phyloP scores from a whole-genome alignment of 2,888 invertebrate species.

The Aproaerema taeniolella region DNA sequence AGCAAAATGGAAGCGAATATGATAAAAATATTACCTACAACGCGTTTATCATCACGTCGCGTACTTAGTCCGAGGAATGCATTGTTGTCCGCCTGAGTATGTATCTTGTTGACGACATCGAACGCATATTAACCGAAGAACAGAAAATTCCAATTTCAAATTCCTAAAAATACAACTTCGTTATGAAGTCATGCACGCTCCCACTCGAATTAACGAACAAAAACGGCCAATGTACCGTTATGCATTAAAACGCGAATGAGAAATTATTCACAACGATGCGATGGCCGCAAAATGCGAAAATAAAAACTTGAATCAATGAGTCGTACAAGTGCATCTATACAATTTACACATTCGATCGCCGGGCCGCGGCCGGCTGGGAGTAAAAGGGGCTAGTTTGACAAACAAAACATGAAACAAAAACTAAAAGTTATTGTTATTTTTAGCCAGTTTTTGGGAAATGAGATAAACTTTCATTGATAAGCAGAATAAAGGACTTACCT shows the following conservation, averaged over 20 bases:
- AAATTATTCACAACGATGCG: conserved; percentile 16
- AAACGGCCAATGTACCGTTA: conserved; percentile 37
- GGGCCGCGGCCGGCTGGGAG: conserved; percentile 34
- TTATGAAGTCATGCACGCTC: conserved; percentile 47
- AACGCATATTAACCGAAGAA: conserved; percentile 6
- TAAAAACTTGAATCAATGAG: conserved; percentile 29
- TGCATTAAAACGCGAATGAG: conserved; percentile 24
- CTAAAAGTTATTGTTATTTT: neutral
- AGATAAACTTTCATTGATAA: conserved; percentile 2
- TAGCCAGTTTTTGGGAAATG: neutral
- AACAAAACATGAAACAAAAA: neutral
- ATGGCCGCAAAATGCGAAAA: conserved; percentile 6
- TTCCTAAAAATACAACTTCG: conserved; percentile 10
- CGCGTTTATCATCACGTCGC: conserved; percentile 18
- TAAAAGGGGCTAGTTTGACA: conserved; percentile 14
- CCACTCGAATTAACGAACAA: conserved; percentile 26
- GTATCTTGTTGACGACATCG: conserved; percentile 7
- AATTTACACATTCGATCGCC: conserved; percentile 24
- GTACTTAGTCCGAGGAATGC: conserved; percentile 13
- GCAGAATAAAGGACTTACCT: conserved; percentile 46
- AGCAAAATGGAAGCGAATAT: conserved; percentile 2
- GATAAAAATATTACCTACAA: conserved; percentile 4
- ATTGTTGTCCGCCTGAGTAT: conserved; percentile 10
- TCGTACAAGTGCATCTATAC: conserved; percentile 27
- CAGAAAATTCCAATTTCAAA: neutral